A percentile compares a stretch with the other conserved stretches of the same genome.
Conservation (phyloP, 1,140 invertebrate species). For the Plectrocnemia conspersa region DNA sequence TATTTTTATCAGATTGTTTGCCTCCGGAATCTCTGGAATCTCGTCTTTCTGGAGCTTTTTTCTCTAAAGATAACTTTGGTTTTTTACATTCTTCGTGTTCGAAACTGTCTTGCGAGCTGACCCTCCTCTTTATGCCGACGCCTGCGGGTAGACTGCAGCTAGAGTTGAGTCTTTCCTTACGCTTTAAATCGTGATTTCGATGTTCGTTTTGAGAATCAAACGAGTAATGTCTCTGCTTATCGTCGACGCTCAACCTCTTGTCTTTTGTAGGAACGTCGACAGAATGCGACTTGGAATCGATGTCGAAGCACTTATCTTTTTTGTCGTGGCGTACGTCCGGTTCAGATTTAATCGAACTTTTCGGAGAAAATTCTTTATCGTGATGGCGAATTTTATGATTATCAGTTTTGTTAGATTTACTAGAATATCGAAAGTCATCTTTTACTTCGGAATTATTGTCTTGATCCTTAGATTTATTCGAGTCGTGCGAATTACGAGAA, state of each 20-base stretch:
- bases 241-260: conserved; percentile 32
- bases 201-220: conserved; percentile 45
- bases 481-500: conserved; percentile 50
- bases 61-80: conserved; percentile 58
- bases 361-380: conserved; percentile 31
- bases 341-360: conserved; percentile 20
- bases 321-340: not conserved
- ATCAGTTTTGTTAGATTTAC: conserved; percentile 28
- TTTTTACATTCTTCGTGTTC: conserved; percentile 69
- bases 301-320: conserved; percentile 13
- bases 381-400: conserved; percentile 30
- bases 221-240: conserved; percentile 51
- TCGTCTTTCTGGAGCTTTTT: conserved; percentile 55
- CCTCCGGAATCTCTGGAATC: conserved; percentile 69
- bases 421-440: conserved; percentile 39
- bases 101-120: conserved; percentile 70
- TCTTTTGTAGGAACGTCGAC: conserved; percentile 24
- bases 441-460: conserved; percentile 43
- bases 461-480: conserved; percentile 44
- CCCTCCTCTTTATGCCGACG: conserved; percentile 63
- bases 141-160: conserved; percentile 62
- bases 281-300: conserved; percentile 18
- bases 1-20: conserved; percentile 47
- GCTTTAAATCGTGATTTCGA: conserved; percentile 42
- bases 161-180: conserved; percentile 53